Conservation (phyloP, 2,888 invertebrate genomes). For the Caradrina kadenii region DNA sequence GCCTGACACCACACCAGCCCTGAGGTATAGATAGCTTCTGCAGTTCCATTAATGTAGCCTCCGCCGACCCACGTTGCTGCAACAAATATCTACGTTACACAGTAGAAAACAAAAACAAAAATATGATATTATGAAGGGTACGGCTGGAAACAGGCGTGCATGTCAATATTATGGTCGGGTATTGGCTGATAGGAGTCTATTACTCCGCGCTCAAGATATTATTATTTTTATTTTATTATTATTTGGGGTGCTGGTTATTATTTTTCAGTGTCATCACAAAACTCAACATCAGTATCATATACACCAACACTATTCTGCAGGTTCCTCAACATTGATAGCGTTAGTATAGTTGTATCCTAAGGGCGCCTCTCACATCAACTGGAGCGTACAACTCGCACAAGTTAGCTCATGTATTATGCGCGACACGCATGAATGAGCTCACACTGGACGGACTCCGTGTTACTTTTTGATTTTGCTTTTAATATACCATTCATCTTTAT, state of each 20-base stretch:
- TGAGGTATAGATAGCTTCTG: slow-evolving; percentile 98
- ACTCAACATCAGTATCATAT: too few species aligned
- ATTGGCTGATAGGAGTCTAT: too few species aligned
- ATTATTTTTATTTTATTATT: too few species aligned
- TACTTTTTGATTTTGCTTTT: slow-evolving; percentile 13
- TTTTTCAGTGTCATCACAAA: too few species aligned
- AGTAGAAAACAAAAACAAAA: too few species aligned
- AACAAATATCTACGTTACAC: slow-evolving; percentile 62
- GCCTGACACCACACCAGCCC: slow-evolving; percentile 99
- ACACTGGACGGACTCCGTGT: background rate
- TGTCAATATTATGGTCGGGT: too few species aligned
- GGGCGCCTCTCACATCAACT: background rate
- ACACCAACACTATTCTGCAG: too few species aligned
- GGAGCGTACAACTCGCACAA: slow-evolving; percentile 7
- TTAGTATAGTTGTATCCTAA: background rate
- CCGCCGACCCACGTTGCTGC: slow-evolving; percentile 99
- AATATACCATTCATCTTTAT: background rate
- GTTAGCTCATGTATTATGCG: slow-evolving; percentile 13
- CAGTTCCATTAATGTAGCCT: slow-evolving; percentile 99
- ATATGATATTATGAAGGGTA: too few species aligned
- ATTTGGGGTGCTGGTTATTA: too few species aligned
- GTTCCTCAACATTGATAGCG: background rate
- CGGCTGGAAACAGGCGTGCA: too few species aligned
- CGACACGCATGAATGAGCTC: background rate
- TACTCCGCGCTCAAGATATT: too few species aligned